A percentile compares a stretch with the other conserved stretches of the same genome.
Evolutionary conservation across 2,888 invertebrate genomes (phyloP).

Genomic region (Sphecodes monilicornis): DNA sequence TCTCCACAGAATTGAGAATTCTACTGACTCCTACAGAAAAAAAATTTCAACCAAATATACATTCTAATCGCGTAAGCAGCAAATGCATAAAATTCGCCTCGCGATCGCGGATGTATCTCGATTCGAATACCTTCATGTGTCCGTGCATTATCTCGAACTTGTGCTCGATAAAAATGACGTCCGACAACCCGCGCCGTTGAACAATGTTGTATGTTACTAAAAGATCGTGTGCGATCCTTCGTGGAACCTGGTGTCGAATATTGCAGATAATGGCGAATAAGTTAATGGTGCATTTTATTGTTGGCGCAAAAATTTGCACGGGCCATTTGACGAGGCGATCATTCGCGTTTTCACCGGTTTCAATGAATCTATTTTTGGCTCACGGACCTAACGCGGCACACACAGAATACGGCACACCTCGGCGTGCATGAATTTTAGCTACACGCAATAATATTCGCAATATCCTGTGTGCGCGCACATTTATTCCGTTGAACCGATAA

Average conservation of each 20-base stretch:
- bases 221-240: not conserved
- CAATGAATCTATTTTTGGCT: conserved; percentile 18
- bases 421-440: not conserved
- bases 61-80: not conserved
- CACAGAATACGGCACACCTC: not conserved
- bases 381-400: not conserved
- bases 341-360: not conserved
- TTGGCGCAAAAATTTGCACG: not conserved
- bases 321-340: not conserved
- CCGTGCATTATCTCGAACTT: conserved; percentile 10
- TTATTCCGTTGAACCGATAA: conserved; percentile 35
- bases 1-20: no score
- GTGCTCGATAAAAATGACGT: not conserved
- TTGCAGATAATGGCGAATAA: not conserved
- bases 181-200: not conserved
- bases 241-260: not conserved
- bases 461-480: not conserved
- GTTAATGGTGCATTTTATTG: not conserved
- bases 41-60: not conserved
- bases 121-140: conserved; percentile 1
- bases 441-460: not conserved
- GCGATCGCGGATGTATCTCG: not conserved
- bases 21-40: no score
- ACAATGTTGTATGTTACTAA: not conserved
- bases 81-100: not conserved